Base-by-base conservation (phyloP, 2,888 invertebrate genomes). In the Boloria euphrosyne region DNA sequence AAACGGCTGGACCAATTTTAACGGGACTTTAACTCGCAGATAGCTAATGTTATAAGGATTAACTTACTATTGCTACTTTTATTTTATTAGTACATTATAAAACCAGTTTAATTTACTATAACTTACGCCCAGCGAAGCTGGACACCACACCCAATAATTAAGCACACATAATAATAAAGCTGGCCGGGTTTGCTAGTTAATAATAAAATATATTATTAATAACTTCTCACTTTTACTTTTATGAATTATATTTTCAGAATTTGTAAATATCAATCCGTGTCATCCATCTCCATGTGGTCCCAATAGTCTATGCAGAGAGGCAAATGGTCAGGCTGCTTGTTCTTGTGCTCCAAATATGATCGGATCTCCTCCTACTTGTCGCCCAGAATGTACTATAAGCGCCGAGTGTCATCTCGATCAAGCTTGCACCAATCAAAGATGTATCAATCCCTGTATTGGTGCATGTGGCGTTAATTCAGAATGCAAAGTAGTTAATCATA, bases 401-500 rank as follows among this genome's bases (percentile, higher is more conserved):
- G 93, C 95, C 0, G 96, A 96, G 74, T 96, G 96, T 82, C 86
- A 95, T 0, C 87, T 94, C n/a, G 94, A 94, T 75, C 93, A 93
- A 80, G 96, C 96, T 6, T 96, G 96, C 74, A 93, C 94, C 60
- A 94, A 95, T 77, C 95, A 95, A 76, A 95, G 94, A 74, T 96
- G 96, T 78, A 80, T 89, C 47, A 94, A 96, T 81, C 96, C 96
- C n/a, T 96, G 96, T 78, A 93, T 94, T 10, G 95, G 95, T 68
- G 93, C 95, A 27, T 96, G 96, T 79, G 96, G 96, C 14, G 90
- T 93, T 58, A 94, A 94, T 79, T 95, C 96, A 7, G 91, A 94
- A 65, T 96, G 96, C 78, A 94, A 94, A 86, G 95, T 96, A n/a
- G 94, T 95, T 4, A 95, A 95, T 76, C 96, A 96, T 78, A 94